Percentiles rank a stretch among this genome's conserved stretches.
phyloP scores from a whole-genome alignment of 2,888 invertebrate genomes.

The Agrochola litura region DNA sequence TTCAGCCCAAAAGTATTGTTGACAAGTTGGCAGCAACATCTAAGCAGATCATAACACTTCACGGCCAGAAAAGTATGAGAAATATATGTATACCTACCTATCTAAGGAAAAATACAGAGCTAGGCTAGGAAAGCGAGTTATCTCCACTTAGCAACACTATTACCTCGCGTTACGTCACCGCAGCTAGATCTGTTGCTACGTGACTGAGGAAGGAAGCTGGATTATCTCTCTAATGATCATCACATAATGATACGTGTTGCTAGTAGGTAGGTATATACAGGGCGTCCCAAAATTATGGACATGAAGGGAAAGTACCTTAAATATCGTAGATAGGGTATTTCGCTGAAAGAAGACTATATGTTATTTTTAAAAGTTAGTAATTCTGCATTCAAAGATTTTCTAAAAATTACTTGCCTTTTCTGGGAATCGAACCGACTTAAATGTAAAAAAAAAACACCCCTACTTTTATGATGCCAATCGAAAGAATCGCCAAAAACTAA shows the following conservation, averaged over 20 bases:
- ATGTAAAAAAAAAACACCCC: no score
- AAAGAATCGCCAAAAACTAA: no score
- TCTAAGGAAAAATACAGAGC: neutral
- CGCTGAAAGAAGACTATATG: no score
- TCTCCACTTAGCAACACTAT: conserved; percentile 6
- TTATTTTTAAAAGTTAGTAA: no score
- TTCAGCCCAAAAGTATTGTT: neutral
- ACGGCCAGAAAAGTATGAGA: neutral
- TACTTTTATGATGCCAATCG: no score
- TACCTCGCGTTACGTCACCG: conserved; percentile 16
- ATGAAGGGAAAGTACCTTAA: no score
- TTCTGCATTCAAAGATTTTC: no score
- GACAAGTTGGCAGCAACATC: conserved; percentile 13
- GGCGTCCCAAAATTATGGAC: no score
- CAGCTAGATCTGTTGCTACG: conserved; percentile 46
- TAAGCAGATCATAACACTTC: neutral
- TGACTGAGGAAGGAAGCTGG: conserved; percentile 29
- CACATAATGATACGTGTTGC: conserved; percentile 23
- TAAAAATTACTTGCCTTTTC: no score
- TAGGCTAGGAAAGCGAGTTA: neutral
- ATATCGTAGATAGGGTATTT: no score
- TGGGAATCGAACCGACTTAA: no score
- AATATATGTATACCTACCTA: neutral
- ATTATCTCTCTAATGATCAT: conserved; percentile 27
- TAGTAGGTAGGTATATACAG: neutral